Base-by-base conservation (phyloP, 2,113 vertebrate species). In the Lethenteron reissneri region DNA sequence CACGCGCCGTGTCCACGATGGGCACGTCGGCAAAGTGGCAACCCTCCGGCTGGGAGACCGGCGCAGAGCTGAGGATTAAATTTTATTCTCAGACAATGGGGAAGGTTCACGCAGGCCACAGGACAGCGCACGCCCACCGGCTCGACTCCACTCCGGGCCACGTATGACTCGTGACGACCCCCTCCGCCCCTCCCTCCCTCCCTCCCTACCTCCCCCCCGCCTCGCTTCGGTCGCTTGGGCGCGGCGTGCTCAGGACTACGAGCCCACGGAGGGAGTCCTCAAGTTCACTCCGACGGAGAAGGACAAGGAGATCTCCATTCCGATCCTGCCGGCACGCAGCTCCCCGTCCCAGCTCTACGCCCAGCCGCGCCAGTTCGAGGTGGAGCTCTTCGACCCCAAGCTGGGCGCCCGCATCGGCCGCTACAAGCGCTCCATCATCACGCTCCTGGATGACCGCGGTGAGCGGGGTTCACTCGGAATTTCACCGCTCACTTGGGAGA, bases 311-410 rank as follows among this genome's bases (percentile, higher is more conserved):
- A 79, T 97, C 56, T 83, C 87, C 25, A 84, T 99, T 62, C 84
- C 81, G 68, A 80, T 99, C 70, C 78, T 99, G 77, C 90, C 92
- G 72, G 82, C 86, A 15, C 79, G 81, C 0, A 88, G 92, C 76
- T 80, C 83, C 14, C 89, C 92, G 3, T 77, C 82, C 10, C 85
- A 96, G 12, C 79, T 96, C 64, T 81, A 80, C 12, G 85, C 83
- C 72, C 80, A 73, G 72, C 89, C 86, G 78, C 91, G 86, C 75
- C 88, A 91, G 75, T 99, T 99, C 13, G 74, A 83, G 9, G 57
- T 99, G 74, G 90, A 95, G 70, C 86, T 99, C 71, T 85, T 83
- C 74, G 90, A 88, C 71, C 90, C 91, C 73, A 87, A 85, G 71
- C 79, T 88, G 0, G 89, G 91, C 0, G 86, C 88, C 70, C 92